Evolutionary conservation across 2,797 vertebrate species (phyloP).

Genomic region (Chelonia mydas): DNA sequence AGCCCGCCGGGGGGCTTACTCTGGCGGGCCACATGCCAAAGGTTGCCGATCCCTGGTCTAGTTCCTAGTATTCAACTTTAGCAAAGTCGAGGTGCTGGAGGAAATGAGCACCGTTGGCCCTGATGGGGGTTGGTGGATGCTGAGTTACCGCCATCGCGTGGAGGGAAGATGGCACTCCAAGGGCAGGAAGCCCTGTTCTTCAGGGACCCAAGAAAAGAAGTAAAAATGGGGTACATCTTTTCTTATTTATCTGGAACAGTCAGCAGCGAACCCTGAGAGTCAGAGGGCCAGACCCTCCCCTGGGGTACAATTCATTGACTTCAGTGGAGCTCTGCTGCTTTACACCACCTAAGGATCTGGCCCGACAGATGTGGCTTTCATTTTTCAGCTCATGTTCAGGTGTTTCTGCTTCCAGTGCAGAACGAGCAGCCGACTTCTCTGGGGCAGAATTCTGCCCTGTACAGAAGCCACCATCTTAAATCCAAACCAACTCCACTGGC

Average conservation of each 20-base stretch:
- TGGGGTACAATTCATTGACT: neutral
- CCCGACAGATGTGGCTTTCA: neutral
- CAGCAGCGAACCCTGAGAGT: neutral
- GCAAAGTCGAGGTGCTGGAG: neutral
- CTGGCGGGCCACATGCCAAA: too few relatives aligned
- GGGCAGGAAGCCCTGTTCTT: neutral
- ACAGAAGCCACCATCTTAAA: neutral
- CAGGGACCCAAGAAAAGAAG: neutral
- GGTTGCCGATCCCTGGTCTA: too few relatives aligned
- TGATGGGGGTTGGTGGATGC: neutral
- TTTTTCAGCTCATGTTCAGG: neutral
- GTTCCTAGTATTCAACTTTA: neutral
- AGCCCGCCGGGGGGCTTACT: too few relatives aligned
- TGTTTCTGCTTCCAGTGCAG: neutral
- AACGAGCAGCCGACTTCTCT: neutral
- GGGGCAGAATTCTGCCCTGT: neutral
- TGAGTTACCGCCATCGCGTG: accelerated
- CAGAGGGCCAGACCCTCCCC: neutral
- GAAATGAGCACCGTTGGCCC: too few relatives aligned
- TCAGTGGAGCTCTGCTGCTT: neutral
- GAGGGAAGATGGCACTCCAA: neutral
- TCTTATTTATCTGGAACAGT: neutral
- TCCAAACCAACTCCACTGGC: neutral
- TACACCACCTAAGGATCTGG: neutral
- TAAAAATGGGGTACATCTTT: neutral